These are phyloP conservation scores for Nasonia vitripennis DNA, from an alignment of 1,140 invertebrate species.

Conservation along the genomic window DNA sequence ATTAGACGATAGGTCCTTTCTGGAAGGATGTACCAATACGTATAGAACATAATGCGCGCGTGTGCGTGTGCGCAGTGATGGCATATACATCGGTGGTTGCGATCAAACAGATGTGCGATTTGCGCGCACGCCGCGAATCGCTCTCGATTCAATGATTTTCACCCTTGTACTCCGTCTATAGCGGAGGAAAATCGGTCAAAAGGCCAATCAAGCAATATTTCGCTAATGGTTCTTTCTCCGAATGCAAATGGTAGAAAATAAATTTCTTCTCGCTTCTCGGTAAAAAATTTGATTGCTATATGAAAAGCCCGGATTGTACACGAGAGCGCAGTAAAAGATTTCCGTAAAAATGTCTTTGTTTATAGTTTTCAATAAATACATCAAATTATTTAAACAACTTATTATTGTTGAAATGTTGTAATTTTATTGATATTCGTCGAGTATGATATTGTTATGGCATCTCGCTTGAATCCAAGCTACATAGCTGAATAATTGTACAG, in stretches of 20 bases:
- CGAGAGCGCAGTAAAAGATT: too few relatives aligned
- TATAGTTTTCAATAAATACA: too few relatives aligned
- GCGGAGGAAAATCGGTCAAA: slow-evolving; percentile 23
- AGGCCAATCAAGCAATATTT: slow-evolving; percentile 25
- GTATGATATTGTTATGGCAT: too few relatives aligned
- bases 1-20: slow-evolving; percentile 16
- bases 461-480: too few relatives aligned
- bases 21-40: not conserved
- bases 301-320: not conserved
- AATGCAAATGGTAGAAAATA: not conserved
- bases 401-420: too few relatives aligned
- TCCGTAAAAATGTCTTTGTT: too few relatives aligned
- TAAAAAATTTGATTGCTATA: not conserved
- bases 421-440: too few relatives aligned
- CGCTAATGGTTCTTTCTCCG: not conserved
- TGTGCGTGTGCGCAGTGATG: not conserved
- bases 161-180: not conserved
- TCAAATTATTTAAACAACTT: too few relatives aligned
- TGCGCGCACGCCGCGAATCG: slow-evolving; percentile 15
- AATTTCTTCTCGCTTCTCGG: not conserved
- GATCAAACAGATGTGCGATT: slow-evolving; percentile 42
- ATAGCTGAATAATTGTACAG: too few relatives aligned
- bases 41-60: not conserved
- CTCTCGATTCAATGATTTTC: slow-evolving; percentile 31
- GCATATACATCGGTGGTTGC: not conserved